phyloP scores from a whole-genome alignment of 2,113 vertebrate genomes.

The Prionailurus viverrinus region DNA sequence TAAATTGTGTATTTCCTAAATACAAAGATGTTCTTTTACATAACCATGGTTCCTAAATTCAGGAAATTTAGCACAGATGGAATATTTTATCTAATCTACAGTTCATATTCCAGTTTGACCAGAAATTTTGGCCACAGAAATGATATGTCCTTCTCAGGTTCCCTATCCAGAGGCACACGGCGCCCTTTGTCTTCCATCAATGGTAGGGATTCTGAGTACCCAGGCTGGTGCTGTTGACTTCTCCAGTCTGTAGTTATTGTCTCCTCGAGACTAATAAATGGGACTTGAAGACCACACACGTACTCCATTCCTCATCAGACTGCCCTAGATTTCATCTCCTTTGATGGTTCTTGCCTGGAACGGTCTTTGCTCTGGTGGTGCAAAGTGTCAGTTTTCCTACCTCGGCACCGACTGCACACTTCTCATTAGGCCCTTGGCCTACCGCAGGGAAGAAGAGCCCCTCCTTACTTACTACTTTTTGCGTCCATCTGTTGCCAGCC shows the following conservation, averaged over 20 bases:
- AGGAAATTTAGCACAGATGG: background rate
- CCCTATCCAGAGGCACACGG: background rate
- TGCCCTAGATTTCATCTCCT: background rate
- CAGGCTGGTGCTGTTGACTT: background rate
- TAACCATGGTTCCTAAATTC: background rate
- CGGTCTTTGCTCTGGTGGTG: background rate
- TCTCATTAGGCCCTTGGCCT: background rate
- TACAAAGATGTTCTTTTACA: background rate
- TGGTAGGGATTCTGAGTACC: background rate
- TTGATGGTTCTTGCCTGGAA: background rate
- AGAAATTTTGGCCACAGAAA: background rate
- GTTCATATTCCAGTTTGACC: background rate
- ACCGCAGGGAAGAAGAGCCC: background rate
- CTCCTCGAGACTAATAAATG: background rate
- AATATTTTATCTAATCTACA: background rate
- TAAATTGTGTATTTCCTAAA: background rate
- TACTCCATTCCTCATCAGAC: background rate
- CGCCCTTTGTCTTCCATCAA: background rate
- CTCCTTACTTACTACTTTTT: background rate
- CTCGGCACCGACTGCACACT: background rate
- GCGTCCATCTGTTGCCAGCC: background rate
- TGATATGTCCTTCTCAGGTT: background rate
- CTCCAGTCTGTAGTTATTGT: background rate
- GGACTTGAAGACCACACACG: background rate
- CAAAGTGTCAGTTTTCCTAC: background rate